A percentile compares a stretch with the other conserved stretches of the same genome.
Conservation (phyloP, 92 coral and sea anemone genomes). For the Actinernus sp. region DNA sequence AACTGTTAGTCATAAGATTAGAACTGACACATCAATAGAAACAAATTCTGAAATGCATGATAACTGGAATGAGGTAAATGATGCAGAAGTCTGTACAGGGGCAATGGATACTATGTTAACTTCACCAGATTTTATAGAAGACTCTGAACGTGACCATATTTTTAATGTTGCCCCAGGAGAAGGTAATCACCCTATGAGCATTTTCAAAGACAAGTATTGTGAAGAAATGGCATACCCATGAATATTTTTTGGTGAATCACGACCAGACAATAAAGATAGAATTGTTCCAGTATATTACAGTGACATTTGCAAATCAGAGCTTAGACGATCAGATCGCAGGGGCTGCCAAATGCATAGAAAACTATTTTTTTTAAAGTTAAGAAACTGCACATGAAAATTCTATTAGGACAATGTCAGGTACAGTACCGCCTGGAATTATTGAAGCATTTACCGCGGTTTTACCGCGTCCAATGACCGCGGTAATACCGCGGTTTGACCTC, state of each 20-base stretch:
- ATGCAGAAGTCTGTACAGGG: constrained; percentile 60
- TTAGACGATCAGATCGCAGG: constrained; percentile 30
- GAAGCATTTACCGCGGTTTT: too few relatives aligned
- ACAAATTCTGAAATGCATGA: not conserved
- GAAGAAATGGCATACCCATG: constrained; percentile 63
- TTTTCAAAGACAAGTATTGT: constrained; percentile 54
- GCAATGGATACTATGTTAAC: constrained; percentile 11
- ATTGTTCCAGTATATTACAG: constrained; percentile 30
- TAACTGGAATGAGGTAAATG: constrained; percentile 36
- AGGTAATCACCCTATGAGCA: constrained; percentile 54
- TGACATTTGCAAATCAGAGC: constrained; percentile 64
- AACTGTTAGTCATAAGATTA: too few relatives aligned
- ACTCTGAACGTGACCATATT: constrained; percentile 38
- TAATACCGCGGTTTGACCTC: too few relatives aligned
- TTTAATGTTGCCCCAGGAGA: constrained; percentile 61
- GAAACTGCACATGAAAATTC: constrained; percentile 57
- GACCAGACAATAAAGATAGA: constrained; percentile 45
- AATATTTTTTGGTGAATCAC: constrained; percentile 52
- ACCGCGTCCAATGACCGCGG: too few relatives aligned
- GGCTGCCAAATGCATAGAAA: constrained; percentile 53
- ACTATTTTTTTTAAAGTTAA: constrained; percentile 46
- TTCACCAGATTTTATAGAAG: constrained; percentile 65
- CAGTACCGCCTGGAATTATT: too few relatives aligned
- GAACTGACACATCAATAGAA: not conserved
- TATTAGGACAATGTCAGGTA: not conserved